A percentile compares a stretch with the other conserved stretches of the same genome.
phyloP scores from a whole-genome alignment of 53 echinoderm and acorn worm species.

The Actinopyga echinites region DNA sequence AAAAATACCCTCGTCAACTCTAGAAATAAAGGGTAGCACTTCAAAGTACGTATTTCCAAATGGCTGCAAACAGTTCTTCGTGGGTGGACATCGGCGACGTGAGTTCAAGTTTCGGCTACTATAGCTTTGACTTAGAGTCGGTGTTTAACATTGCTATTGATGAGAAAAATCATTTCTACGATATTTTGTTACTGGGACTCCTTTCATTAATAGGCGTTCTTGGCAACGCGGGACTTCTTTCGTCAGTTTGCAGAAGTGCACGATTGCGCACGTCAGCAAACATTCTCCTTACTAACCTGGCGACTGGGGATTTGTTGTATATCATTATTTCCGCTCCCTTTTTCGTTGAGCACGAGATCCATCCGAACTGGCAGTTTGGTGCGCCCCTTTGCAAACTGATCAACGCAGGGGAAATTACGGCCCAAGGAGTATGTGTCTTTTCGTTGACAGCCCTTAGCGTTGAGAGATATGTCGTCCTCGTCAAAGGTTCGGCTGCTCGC shows the following conservation, averaged over 20 bases:
- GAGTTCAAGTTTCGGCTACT: not conserved
- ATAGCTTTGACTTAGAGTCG: not conserved
- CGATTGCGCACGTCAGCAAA: conserved; percentile 81
- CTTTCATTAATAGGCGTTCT: conserved; percentile 49
- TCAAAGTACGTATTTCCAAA: not conserved
- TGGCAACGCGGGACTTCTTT: conserved; percentile 53
- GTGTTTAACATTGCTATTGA: not conserved
- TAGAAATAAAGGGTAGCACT: no score
- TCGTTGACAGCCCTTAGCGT: conserved; percentile 80
- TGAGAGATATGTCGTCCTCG: conserved; percentile 83
- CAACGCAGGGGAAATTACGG: conserved; percentile 59
- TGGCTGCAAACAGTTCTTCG: not conserved
- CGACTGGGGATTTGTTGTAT: conserved; percentile 76
- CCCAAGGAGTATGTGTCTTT: conserved; percentile 80
- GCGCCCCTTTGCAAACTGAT: conserved; percentile 63
- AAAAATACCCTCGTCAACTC: no score
- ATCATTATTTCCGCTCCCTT: conserved; percentile 64
- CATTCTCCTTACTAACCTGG: conserved; percentile 82
- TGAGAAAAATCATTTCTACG: conserved; percentile 8
- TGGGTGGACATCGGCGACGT: not conserved
- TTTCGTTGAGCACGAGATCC: conserved; percentile 60
- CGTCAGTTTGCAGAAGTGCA: conserved; percentile 57
- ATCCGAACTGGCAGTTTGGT: conserved; percentile 48
- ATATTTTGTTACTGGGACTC: conserved; percentile 47
- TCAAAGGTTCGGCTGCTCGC: conserved; percentile 63